Evolutionary conservation across 2,797 vertebrate genomes (phyloP), one percentile per base, ranked within the genome.

Genomic region (Toxotes lorentzi): DNA sequence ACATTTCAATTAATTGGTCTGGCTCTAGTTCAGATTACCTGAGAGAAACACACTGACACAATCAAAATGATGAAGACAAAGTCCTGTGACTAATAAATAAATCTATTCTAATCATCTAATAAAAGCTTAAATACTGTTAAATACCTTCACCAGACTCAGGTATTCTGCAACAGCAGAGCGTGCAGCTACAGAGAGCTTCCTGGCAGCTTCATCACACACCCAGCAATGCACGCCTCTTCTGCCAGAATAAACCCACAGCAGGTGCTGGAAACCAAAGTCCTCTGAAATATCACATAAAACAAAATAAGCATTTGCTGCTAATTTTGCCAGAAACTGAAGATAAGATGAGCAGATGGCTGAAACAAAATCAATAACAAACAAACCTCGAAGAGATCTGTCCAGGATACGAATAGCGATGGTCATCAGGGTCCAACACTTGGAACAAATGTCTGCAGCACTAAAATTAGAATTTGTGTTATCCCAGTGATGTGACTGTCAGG

Each of bases 371-470:
- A 23, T 4, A 32, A 23, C 38, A 45, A 30, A 73, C 94, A 87
- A 92, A 97, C 98, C 97, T 84, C 93, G 86, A 27, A 99, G 93
- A 0, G 97, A 96, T 59, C 97, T 92, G 87, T 99, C 96, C 3
- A 99, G 95, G 89, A 99, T 84, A 59, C 38, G 95, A 51, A 99
- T 95, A 0, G 98, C 98, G 34, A 99, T 96, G 24, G 96, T 99
- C 98, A 99, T 99, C 85, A 99, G 93, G 2, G 95, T 97, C 98
- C 98, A 99, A 93, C 98, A 99, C 86, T 97, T 99, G 68, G 92
- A 76, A 79, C 98, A 99, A 92, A 99, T 98, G 68, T 99, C 97
- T 48, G 97, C 97, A 65, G 96, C 97, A 92, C 98, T 99, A 86
- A 34, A 90, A 90, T 72, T 2, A 68, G 35, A 72, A 50, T 2